Base-by-base conservation (phyloP, 2,797 vertebrate species). In the Salmo trutta region DNA sequence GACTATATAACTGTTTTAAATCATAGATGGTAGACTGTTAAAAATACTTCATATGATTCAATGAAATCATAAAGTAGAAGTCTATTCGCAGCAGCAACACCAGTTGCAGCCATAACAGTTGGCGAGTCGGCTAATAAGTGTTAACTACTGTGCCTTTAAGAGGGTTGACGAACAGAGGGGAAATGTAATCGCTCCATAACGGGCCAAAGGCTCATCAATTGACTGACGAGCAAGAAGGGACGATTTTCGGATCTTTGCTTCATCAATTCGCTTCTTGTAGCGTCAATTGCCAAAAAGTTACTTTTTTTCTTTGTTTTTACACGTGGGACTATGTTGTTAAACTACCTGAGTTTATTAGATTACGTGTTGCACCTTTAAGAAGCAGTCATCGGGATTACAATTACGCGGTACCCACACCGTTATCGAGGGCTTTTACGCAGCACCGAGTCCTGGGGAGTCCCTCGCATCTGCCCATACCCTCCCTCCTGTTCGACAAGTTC, bases 141-240 rank as follows among this genome's bases (percentile, higher is more conserved):
- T 51, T 80, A 76, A 82, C 91, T 91, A 81, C 91, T 91, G 89
- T 83, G 81, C 89, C 94, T 94, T 94, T 94, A 94, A 93, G 91
- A 90, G 86, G 68, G 67, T 27, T 80, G 83, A 74, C 72, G 69
- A 54, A 75, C 64, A 64, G 71, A 75, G n/a, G 52, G 80, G 90
- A 89, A 91, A 92, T 81, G 64, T 79, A 88, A 91, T 88, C 75
- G 73, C 51, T 72, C 56, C 84, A 79, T 62, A 78, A 79, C 83
- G 51, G 81, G 72, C 79, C 69, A 77, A 59, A 47, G 80, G 75
- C 84, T 82, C 84, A 77, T 88, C 86, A 87, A 82, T 88, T 88
- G 77, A 74, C 81, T 15, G 73, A 4, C 73, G 74, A 5, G n/a
- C 7, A 80, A 66, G 19, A 69, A 68, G 53, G 24, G 7, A 27